Evolutionary conservation across 2,888 invertebrate genomes (phyloP).

Genomic region (Mactromeris polynyma): DNA sequence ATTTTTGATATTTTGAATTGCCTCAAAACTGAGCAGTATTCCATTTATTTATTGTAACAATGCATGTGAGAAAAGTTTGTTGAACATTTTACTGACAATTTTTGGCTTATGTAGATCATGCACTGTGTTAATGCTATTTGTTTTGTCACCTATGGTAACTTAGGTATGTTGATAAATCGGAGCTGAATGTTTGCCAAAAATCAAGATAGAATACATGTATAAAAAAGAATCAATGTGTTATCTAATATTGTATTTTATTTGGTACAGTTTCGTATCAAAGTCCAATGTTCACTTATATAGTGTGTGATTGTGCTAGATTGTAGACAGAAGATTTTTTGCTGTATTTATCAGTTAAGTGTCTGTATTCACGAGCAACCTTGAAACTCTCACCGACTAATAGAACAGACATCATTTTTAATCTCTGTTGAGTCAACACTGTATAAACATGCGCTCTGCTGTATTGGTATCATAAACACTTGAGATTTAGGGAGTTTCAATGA

Average conservation of each 20-base stretch:
- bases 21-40: no score
- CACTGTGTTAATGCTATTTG: not conserved
- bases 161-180: not conserved
- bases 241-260: not conserved
- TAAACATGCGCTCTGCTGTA: no score
- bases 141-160: not conserved
- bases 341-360: not conserved
- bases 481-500: no score
- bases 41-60: no score
- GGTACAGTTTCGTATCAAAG: not conserved
- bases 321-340: not conserved
- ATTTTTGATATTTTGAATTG: no score
- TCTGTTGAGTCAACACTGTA: no score
- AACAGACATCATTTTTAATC: no score
- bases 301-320: not conserved
- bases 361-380: not conserved
- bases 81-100: no score
- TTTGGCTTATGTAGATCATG: not conserved
- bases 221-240: not conserved
- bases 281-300: not conserved
- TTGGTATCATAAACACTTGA: no score
- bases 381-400: not conserved
- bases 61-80: no score
- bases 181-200: not conserved
- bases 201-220: not conserved